phyloP scores from a whole-genome alignment of 2,797 vertebrate species.

The Dermochelys coriacea region DNA sequence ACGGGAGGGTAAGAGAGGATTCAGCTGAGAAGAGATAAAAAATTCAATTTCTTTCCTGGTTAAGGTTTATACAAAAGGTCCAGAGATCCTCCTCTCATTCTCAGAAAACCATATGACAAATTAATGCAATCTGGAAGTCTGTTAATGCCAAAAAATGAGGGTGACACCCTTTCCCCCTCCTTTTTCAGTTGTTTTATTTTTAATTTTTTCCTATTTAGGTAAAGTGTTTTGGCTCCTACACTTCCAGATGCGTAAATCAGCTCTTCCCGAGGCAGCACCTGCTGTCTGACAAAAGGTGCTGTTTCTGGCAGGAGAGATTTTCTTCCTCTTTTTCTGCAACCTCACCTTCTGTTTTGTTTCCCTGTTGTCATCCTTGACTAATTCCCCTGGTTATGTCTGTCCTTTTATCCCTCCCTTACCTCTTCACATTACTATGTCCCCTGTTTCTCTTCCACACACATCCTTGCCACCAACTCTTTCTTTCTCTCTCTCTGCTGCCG shows the following conservation, averaged over 20 bases:
- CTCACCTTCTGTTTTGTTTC: slow-evolving; percentile 63
- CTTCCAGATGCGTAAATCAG: slow-evolving; percentile 65
- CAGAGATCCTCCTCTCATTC: background rate
- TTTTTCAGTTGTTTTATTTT: slow-evolving; percentile 33
- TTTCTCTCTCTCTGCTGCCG: background rate
- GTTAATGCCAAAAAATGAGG: background rate
- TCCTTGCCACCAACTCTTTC: background rate
- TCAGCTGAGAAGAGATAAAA: fast-evolving
- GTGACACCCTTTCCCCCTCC: background rate
- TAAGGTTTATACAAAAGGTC: background rate
- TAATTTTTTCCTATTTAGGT: slow-evolving; percentile 18
- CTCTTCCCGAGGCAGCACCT: slow-evolving; percentile 68
- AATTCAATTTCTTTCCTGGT: too few species aligned
- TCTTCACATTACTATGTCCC: background rate
- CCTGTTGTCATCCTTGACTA: background rate
- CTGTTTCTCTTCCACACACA: fast-evolving
- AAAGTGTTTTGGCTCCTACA: slow-evolving; percentile 30
- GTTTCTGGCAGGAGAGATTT: slow-evolving; percentile 68
- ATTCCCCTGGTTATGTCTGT: background rate
- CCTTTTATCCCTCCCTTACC: background rate
- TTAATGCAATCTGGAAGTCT: background rate
- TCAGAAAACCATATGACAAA: background rate
- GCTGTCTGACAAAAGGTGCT: slow-evolving; percentile 68
- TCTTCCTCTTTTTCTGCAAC: slow-evolving; percentile 47
- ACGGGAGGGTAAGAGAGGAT: background rate